These are phyloP conservation scores for Drosophila kokeensis DNA, from an alignment of 2,888 invertebrate species.

Conservation along the genomic window DNA sequence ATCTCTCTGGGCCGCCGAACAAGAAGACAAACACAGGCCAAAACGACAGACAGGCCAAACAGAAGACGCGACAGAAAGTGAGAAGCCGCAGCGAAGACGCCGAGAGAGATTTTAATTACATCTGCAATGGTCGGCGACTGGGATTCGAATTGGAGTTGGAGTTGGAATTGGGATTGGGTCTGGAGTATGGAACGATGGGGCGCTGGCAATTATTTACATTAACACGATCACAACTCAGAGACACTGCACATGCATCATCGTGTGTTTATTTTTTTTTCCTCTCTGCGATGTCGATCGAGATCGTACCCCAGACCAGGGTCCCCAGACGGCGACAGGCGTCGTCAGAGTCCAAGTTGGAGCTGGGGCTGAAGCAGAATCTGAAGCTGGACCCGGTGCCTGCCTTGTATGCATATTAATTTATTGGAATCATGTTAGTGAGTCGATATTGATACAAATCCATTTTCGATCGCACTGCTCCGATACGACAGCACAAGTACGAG, in stretches of 20 bases:
- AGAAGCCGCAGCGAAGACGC: conserved; percentile 59
- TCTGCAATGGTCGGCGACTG: conserved; percentile 60
- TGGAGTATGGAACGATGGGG: conserved; percentile 29
- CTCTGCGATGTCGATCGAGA: conserved; percentile 76
- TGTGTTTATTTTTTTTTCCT: conserved; percentile 39
- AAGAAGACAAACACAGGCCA: conserved; percentile 58
- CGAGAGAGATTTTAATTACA: conserved; percentile 82
- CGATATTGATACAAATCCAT: conserved; percentile 85
- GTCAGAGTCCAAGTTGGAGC: conserved; percentile 49
- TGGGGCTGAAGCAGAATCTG: conserved; percentile 21
- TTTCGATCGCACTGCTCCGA: conserved; percentile 81
- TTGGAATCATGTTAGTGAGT: conserved; percentile 85
- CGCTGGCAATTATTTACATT: conserved; percentile 84
- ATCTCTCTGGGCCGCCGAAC: conserved; percentile 67
- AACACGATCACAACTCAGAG: conserved; percentile 84
- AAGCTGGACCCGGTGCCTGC: conserved; percentile 33
- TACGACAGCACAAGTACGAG: conserved; percentile 42
- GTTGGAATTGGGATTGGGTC: conserved; percentile 10
- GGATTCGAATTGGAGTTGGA: conserved; percentile 13
- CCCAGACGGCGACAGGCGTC: conserved; percentile 48
- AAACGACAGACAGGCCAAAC: conserved; percentile 15
- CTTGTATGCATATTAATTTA: conserved; percentile 84
- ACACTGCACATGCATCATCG: conserved; percentile 83
- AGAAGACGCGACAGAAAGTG: conserved; percentile 48
- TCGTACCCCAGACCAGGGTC: conserved; percentile 30